These are phyloP conservation scores for Gavialis gangeticus DNA, from an alignment of 2,113 vertebrate species.

Conservation along the genomic window DNA sequence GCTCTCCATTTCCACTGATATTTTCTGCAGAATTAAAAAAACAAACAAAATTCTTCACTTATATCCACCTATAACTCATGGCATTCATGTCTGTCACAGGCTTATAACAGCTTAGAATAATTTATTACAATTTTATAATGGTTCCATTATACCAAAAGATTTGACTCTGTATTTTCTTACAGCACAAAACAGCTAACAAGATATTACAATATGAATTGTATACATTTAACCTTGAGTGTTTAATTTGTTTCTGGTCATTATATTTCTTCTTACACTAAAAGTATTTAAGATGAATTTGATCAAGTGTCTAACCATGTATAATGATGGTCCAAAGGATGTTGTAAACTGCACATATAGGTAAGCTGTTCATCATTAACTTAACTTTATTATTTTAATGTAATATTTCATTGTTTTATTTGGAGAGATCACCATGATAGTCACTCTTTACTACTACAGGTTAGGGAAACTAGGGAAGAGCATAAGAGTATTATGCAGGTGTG, in stretches of 20 bases:
- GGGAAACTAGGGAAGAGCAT: too few relatives aligned
- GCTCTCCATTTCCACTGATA: not conserved
- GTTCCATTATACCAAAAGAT: not conserved
- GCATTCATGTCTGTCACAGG: not conserved
- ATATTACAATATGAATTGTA: not conserved
- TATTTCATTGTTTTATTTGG: not conserved
- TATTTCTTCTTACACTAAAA: not conserved
- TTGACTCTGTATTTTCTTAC: not conserved
- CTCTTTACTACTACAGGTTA: not conserved
- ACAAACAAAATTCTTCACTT: not conserved
- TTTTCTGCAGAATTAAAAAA: not conserved
- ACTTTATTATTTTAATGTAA: fast-evolving
- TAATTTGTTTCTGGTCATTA: not conserved
- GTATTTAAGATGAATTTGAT: not conserved
- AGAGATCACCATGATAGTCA: not conserved
- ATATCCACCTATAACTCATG: not conserved
- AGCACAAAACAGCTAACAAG: not conserved
- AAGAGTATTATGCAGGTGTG: too few relatives aligned
- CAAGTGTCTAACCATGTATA: not conserved
- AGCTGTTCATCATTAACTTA: not conserved
- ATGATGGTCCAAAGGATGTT: fast-evolving
- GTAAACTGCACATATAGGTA: not conserved
- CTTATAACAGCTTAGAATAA: not conserved
- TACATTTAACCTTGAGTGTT: not conserved
- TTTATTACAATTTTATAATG: not conserved